Evolutionary conservation across 2,797 vertebrate species (phyloP).

Genomic region (Gorsachius magnificus): DNA sequence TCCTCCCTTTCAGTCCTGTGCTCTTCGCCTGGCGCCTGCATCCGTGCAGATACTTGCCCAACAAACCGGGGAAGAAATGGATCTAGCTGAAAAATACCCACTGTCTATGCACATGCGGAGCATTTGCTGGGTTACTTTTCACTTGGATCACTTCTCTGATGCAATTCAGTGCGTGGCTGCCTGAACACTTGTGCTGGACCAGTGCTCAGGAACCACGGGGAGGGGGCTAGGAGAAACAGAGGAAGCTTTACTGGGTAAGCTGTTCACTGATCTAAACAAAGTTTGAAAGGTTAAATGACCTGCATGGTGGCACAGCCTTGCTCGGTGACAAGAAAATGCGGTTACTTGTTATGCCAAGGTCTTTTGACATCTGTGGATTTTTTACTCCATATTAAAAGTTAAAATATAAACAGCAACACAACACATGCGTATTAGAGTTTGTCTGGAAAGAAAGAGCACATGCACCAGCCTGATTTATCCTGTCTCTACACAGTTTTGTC

Average conservation of each 20-base stretch:
- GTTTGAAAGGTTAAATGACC: not conserved
- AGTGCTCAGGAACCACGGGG: not conserved
- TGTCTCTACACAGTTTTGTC: not conserved
- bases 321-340: not conserved
- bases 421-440: not conserved
- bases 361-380: not conserved
- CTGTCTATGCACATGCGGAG: rapidly evolving
- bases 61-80: not conserved
- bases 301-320: not conserved
- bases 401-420: not conserved
- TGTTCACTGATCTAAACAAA: not conserved
- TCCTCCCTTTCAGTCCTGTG: not conserved
- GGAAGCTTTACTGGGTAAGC: not conserved
- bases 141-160: not conserved
- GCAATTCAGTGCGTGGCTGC: not conserved
- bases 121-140: not conserved
- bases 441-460: not conserved
- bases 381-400: not conserved
- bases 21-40: not conserved
- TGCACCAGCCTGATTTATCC: not conserved
- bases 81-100: not conserved
- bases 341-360: not conserved
- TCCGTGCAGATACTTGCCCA: not conserved
- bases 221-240: not conserved
- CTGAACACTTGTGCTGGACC: not conserved